phyloP scores from a whole-genome alignment of 2,113 vertebrate species.

The Tamias sibiricus region DNA sequence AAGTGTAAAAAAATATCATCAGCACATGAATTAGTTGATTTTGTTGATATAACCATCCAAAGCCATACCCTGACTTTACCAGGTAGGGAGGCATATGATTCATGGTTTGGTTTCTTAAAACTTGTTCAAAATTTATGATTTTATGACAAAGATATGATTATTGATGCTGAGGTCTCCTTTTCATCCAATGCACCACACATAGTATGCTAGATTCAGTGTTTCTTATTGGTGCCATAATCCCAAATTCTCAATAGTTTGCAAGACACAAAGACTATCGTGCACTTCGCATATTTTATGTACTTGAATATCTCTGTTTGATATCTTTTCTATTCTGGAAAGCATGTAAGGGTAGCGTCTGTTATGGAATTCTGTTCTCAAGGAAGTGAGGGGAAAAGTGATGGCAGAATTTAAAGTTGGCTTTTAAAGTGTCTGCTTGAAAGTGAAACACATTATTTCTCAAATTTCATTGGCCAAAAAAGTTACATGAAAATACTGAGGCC shows the following conservation, averaged over 20 bases:
- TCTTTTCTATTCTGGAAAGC: not conserved
- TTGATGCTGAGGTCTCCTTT: not conserved
- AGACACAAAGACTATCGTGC: not conserved
- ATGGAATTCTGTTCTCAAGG: not conserved
- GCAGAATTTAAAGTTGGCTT: not conserved
- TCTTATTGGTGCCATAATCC: not conserved
- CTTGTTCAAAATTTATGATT: not conserved
- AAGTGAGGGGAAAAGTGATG: not conserved
- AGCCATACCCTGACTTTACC: not conserved
- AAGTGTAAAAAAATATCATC: not conserved
- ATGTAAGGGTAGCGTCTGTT: not conserved
- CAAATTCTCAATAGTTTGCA: not conserved
- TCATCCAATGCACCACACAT: not conserved
- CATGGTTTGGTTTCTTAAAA: not conserved
- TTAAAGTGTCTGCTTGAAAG: not conserved
- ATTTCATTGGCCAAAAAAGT: not conserved
- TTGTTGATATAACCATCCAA: not conserved
- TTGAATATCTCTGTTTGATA: not conserved
- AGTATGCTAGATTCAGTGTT: accelerated
- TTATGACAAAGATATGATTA: not conserved
- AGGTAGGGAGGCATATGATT: not conserved
- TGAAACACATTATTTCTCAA: not conserved
- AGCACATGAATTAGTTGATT: not conserved
- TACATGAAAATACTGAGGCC: not conserved
- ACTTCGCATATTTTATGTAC: not conserved